Conservation (phyloP, 1,140 invertebrate genomes). For the Drosophila subpulchrella region DNA sequence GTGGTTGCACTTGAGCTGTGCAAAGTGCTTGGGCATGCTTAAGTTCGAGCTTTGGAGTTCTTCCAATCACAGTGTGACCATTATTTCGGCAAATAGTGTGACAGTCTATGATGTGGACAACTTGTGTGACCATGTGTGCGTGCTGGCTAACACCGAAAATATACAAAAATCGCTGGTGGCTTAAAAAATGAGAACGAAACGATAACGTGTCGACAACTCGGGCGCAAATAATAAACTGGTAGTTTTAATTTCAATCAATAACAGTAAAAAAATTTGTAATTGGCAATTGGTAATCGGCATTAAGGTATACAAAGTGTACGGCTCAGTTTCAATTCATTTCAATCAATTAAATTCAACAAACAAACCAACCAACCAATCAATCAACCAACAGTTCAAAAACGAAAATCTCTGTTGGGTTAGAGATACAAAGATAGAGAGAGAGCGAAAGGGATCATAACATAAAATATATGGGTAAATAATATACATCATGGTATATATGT, state of each 20-base stretch:
- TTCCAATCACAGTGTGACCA: slow-evolving; percentile 5
- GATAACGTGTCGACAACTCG: slow-evolving; percentile 19
- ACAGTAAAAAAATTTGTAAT: slow-evolving; percentile 11
- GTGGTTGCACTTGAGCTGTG: slow-evolving; percentile 7
- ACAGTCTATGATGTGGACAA: background rate
- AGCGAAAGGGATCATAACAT: slow-evolving; percentile 31
- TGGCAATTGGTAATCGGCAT: slow-evolving; percentile 32
- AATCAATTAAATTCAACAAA: slow-evolving; percentile 43
- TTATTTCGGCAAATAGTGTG: slow-evolving; percentile 9
- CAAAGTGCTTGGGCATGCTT: slow-evolving; percentile 31
- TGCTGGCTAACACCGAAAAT: slow-evolving; percentile 12
- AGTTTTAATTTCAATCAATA: slow-evolving; percentile 16
- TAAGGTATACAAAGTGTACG: slow-evolving; percentile 43
- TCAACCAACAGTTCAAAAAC: slow-evolving; percentile 58
- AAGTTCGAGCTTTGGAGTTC: slow-evolving; percentile 3
- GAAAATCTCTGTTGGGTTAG: slow-evolving; percentile 44
- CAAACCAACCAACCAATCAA: slow-evolving; percentile 52
- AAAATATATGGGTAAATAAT: slow-evolving; percentile 57
- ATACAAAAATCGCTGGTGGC: background rate
- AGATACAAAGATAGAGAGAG: slow-evolving; percentile 11
- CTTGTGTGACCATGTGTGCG: slow-evolving; percentile 1
- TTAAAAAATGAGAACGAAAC: slow-evolving; percentile 10
- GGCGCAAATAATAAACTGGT: slow-evolving; percentile 21
- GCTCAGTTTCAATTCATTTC: slow-evolving; percentile 34
- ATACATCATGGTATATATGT: slow-evolving; percentile 54